These are phyloP conservation scores for Leptura quadrifasciata DNA, from an alignment of 2,888 invertebrate species.

Conservation along the genomic window DNA sequence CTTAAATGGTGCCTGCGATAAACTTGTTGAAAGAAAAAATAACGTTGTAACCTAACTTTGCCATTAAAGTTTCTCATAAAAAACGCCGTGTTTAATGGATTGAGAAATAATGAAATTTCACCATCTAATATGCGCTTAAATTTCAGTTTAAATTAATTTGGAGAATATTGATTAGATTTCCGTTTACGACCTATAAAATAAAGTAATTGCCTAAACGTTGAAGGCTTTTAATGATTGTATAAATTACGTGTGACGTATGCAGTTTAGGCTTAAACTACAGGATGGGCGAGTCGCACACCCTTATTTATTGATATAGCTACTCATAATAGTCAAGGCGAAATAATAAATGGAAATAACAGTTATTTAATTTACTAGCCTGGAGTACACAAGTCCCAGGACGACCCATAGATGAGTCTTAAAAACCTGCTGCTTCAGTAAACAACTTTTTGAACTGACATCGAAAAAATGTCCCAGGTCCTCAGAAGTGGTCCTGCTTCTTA, in stretches of 20 bases:
- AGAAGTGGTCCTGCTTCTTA: no score
- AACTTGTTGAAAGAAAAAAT: conserved; percentile 10
- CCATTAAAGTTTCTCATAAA: conserved; percentile 18
- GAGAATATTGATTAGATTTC: conserved; percentile 12
- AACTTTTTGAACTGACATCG: no score
- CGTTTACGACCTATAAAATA: conserved; percentile 6
- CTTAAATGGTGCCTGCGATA: conserved; percentile 21
- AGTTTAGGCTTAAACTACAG: neutral
- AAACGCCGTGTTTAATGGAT: conserved; percentile 13
- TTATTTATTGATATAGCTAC: neutral
- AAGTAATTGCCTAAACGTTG: conserved; percentile 1
- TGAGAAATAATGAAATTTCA: conserved; percentile 26
- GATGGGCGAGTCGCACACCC: neutral
- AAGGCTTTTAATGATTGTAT: conserved; percentile 2
- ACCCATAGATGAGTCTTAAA: no score
- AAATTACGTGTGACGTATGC: conserved; percentile 3
- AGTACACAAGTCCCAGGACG: no score
- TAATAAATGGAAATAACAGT: no score
- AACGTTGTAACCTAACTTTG: conserved; percentile 16
- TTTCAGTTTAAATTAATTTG: conserved; percentile 29
- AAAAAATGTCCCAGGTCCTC: no score
- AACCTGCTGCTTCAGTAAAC: no score
- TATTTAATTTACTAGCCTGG: no score
- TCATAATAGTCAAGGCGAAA: neutral
- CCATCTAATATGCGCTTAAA: conserved; percentile 20